Evolutionary conservation across 1,140 invertebrate species (phyloP), one percentile per base, ranked within the genome.

Genomic region (Drosophila tropicalis): DNA sequence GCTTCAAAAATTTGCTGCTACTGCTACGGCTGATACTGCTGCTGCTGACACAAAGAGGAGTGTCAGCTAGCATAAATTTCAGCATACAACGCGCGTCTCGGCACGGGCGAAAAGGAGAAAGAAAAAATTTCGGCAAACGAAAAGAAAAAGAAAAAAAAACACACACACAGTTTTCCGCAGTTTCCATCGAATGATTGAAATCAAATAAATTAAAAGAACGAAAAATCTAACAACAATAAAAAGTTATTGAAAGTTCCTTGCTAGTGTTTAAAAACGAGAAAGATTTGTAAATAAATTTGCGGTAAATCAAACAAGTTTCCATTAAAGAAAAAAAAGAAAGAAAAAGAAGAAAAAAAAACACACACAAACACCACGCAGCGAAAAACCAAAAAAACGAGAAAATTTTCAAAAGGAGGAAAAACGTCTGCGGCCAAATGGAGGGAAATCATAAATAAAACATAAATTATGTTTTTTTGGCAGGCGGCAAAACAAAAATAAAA

Each of bases 231-330:
- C 17, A 65, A 25, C 10, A 39, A 41, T 29, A 54, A 32, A 40
- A 22, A 13, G 29, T 17, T 10, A 41, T 55, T 71, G 9, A 34
- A n/a, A 58, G 74, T 65, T 41, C 32, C 41, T 65, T 76, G 68
- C 55, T 41, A 40, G 34, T 55, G 34, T 72, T 36, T 70, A 66
- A 70, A 70, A 34, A 57, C 56, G 60, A 1, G 7, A 36, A 51
- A 72, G 76, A 76, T 76, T 75, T 70, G 55, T 72, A 69, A 32
- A 72, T 84, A 87, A 87, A 67, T 55, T 55, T 83, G 76, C 55
- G 79, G 79, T 87, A 89, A 89, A 89, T 89, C 84, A 89, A 89
- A 89, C 84, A 89, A 89, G 81, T 89, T 84, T 84, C 84, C 60
- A 61, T 63, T 56, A 60, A 41, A 29, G 3, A 25, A 4, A 25